Base-by-base conservation (phyloP, 2,888 invertebrate genomes). In the Apodemia mormo region DNA sequence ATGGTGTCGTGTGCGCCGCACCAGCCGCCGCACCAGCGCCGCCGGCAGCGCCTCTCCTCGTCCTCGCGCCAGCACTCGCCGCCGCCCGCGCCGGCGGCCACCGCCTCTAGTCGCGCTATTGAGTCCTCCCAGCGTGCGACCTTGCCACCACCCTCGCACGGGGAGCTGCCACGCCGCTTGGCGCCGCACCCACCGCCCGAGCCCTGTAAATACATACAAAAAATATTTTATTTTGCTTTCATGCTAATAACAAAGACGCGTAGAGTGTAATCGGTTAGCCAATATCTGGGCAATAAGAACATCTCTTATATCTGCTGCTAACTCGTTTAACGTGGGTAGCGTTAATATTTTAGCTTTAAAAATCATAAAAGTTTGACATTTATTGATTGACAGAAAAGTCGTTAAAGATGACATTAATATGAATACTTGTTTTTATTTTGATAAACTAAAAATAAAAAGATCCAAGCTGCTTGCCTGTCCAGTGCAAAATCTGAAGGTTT, bases 1-100 rank as follows among this genome's bases (percentile, higher is more conserved):
- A 97, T 97, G 82, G 97, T 97, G 87, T 97, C 97, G 85, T 95
- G 96, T 79, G 93, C 93, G 76, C 93, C 91, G 83, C 94, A 92
- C 90, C 93, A 92, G 81, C 93, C 93, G 74, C 93, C 92, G 84
- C 93, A 93, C 89, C 95, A 88, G 89, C 95, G 85, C 88, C 95
- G 86, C 87, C 93, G 90, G 77, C 92, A 87, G 82, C 92, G 85
- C 85, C 94, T 75, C 88, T 94, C 90, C 84, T 94, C 88, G 85
- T 94, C 87, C 87, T 95, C 85, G 67, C 95, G 90, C 85, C 95
- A 95, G 85, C 92, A 92, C 80, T 94, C 95, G 68, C 94, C 94
- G 80, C 95, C 95, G 81, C 95, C 95, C 71, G 95, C 95, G 76
- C 95, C 95, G 79, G 95, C 95, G 79, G 95, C 95, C 82, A 95